Evolutionary conservation across 2,888 invertebrate species (phyloP).

Genomic region (Cylloceria caligata): DNA sequence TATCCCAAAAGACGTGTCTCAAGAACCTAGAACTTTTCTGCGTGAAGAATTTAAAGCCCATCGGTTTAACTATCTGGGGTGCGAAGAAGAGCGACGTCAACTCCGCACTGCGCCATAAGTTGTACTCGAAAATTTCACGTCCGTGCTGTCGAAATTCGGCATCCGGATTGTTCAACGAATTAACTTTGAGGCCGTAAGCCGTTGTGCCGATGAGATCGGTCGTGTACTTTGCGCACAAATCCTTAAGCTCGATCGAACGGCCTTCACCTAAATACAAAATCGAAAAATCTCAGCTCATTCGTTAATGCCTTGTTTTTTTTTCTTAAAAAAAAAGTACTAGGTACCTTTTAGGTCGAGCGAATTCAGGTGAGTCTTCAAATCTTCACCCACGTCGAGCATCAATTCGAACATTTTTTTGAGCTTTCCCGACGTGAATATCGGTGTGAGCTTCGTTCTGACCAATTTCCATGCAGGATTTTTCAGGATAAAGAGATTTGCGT

Average conservation of each 20-base stretch:
- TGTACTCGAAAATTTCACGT: conserved; percentile 82
- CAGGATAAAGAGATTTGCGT: conserved; percentile 84
- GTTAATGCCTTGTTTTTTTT: background rate
- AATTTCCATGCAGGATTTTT: conserved; percentile 84
- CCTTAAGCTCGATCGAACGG: conserved; percentile 77
- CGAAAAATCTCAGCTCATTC: background rate
- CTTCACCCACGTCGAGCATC: conserved; percentile 73
- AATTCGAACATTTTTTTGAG: conserved; percentile 78
- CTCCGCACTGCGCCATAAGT: conserved; percentile 80
- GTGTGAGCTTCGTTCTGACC: conserved; percentile 84
- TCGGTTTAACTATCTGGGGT: conserved; percentile 81
- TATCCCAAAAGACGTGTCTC: conserved; percentile 83
- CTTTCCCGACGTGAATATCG: conserved; percentile 83
- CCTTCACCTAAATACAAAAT: conserved; percentile 67
- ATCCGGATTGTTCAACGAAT: conserved; percentile 83
- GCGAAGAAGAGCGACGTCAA: conserved; percentile 83
- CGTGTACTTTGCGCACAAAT: conserved; percentile 77
- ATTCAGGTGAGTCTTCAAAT: conserved; percentile 72
- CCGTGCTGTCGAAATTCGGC: conserved; percentile 84
- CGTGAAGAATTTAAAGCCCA: conserved; percentile 83
- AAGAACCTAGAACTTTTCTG: conserved; percentile 81
- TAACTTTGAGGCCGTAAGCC: conserved; percentile 85
- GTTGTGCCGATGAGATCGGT: conserved; percentile 85
- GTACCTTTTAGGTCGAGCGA: conserved; percentile 72
- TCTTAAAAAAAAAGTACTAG: background rate